Evolutionary conservation across 2,888 invertebrate species (phyloP), one percentile per base, ranked within the genome.

Genomic region (Agrochola macilenta): DNA sequence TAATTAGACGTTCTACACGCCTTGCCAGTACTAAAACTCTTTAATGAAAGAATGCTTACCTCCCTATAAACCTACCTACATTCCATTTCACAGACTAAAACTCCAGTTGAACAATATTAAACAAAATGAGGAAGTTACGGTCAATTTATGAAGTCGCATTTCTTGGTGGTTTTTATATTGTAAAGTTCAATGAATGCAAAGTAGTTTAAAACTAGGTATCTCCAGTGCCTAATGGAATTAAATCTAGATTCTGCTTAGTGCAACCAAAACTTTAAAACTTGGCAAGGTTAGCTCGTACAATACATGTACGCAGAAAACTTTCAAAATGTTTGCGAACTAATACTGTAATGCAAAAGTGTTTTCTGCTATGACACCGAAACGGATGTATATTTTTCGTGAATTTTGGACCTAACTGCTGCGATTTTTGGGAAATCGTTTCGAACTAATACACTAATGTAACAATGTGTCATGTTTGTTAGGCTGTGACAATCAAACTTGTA

Each of bases 201-300:
- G 91, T 91, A 93, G 91, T 93, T 94, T 89, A 84, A 91, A 93
- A 92, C 87, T 89, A 90, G 89, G 85, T 92, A 90, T 91, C 89
- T 86, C 81, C 83, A 81, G 86, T 85, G 88, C 87, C 90, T 93
- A 92, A 94, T 93, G 91, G 90, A 93, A 94, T 95, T 94, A 93
- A 89, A 90, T 84, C 83, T 76, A 60, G 73, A 88, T 89, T 88
- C 86, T 90, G 87, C 91, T 90, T 88, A 89, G 88, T 73, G 78
- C 71, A 71, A 72, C 84, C 84, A 69, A 81, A 84, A 88, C 86
- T 83, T 82, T 78, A 60, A 68, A 80, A 78, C 63, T 80, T 81
- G 63, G 69, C 73, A 81, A 83, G 79, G 66, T 74, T 86, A 46
- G 35, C 49, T 30, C 12, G 35, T 60, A 76, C 35, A 65, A 66